Evolutionary conservation across 30 jellyfish, hydroid and myxozoan species (phyloP), one percentile per base, ranked within the genome.

Genomic region (Sanderia malayensis): DNA sequence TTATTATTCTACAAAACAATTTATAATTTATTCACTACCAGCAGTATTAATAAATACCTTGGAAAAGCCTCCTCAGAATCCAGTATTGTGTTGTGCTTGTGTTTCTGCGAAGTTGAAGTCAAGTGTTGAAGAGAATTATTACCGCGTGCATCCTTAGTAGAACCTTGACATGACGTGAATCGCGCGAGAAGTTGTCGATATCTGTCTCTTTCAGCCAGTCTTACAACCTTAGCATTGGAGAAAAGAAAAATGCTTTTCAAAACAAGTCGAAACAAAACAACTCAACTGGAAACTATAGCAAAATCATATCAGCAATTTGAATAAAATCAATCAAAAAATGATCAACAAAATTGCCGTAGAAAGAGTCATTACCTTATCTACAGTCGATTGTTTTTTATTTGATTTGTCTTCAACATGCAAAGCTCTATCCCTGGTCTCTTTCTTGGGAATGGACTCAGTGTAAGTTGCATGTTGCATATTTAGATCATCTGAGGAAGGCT

Each of bases 141-240:
- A 4, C 24, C 64, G 18, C 24, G 8, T 49, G 27, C 2, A 3
- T 49, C 7, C 64, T 2, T 19, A 4, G 64, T 3, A 49, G 64
- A 19, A 18, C 18, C 18, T 7, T 49, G 64, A 18, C 64, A 49
- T 2, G 52, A 37, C 52, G 96, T 80, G 71, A 70, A 87, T 61
- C 79, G 77, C 29, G 88, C 90, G 52, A 87, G 82, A 13, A 87
- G 78, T 52, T 80, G 70, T 60, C 73, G 52, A 73, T 87, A 87
- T 68, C 96, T 57, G 8, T 76, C 79, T 34, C 88, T 76, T 49
- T 87, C 96, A 34, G 79, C 96, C 22, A 87, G 61, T 25, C 96
- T 88, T 28, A 87, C 29, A 27, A 78, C 89, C 89, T 78, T n/a
- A n/a, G n/a, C n/a, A n/a, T n/a, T n/a, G n/a, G n/a, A n/a, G n/a